Evolutionary conservation across 2,888 invertebrate species (phyloP).

Genomic region (Trissolcus brochymenae): DNA sequence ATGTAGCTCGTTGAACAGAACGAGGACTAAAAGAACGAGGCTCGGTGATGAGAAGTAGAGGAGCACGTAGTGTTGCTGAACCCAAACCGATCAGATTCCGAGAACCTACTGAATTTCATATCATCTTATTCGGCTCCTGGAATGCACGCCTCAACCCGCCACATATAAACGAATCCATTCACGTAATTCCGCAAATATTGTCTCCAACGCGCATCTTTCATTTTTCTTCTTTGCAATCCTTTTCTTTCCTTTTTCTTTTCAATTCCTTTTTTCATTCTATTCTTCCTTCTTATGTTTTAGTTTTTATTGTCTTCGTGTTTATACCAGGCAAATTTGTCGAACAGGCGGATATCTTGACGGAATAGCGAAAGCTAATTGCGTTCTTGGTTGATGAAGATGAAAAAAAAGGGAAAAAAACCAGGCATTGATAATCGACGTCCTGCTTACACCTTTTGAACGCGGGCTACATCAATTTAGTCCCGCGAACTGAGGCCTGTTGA

Average conservation of each 20-base stretch:
- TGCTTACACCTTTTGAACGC: constrained; percentile 62
- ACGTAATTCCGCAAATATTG: constrained; percentile 52
- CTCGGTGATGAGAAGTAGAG: constrained; percentile 58
- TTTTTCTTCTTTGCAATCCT: constrained; percentile 19
- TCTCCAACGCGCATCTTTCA: constrained; percentile 12
- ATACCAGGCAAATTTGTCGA: constrained; percentile 4
- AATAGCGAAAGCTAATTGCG: constrained; percentile 75
- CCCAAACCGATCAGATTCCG: constrained; percentile 58
- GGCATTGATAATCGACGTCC: constrained; percentile 73
- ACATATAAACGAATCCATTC: constrained; percentile 54
- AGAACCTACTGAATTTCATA: constrained; percentile 58
- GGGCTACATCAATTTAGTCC: constrained; percentile 54
- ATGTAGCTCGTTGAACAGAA: constrained; percentile 54
- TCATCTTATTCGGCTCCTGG: constrained; percentile 57
- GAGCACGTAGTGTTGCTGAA: constrained; percentile 55
- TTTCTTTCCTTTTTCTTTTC: constrained; percentile 1
- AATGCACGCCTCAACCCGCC: constrained; percentile 54
- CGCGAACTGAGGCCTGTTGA: constrained; percentile 53
- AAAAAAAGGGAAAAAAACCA: constrained; percentile 67
- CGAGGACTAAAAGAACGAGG: constrained; percentile 53
- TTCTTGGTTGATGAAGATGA: constrained; percentile 65
- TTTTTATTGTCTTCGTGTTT: not conserved
- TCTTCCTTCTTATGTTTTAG: not conserved
- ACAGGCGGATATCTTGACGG: constrained; percentile 67
- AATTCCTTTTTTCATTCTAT: not conserved